Conservation (phyloP, 2,888 invertebrate genomes). For the Magallana nippona region DNA sequence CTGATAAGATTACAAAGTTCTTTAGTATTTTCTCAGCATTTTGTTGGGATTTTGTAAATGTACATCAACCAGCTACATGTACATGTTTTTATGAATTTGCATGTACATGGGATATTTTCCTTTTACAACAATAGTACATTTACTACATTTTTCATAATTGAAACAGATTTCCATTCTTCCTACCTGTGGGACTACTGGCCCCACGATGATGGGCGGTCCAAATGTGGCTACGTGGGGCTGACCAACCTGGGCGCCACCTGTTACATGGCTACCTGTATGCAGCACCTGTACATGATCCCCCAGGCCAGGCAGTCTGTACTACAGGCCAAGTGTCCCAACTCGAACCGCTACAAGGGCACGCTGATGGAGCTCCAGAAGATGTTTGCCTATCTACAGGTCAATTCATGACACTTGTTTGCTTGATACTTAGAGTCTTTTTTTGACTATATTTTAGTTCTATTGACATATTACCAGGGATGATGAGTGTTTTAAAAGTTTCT, state of each 20-base stretch:
- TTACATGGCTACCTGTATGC: slow-evolving; percentile 98
- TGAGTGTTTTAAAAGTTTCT: too few relatives aligned
- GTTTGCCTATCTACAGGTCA: slow-evolving; percentile 93
- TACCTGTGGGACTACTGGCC: slow-evolving; percentile 99
- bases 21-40: too few relatives aligned
- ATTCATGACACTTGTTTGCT: slow-evolving; percentile 41
- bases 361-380: slow-evolving; percentile 93
- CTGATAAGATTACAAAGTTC: too few relatives aligned
- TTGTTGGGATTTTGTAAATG: too few relatives aligned
- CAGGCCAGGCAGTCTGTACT: slow-evolving; percentile 92
- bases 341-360: slow-evolving; percentile 89
- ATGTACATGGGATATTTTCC: too few relatives aligned
- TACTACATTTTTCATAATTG: not conserved
- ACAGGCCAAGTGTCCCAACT: slow-evolving; percentile 84
- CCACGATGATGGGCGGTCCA: slow-evolving; percentile 94
- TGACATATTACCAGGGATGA: too few relatives aligned
- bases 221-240: slow-evolving; percentile 95
- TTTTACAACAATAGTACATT: too few relatives aligned
- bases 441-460: too few relatives aligned
- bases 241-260: slow-evolving; percentile 97
- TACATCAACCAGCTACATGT: too few relatives aligned
- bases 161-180: slow-evolving; percentile 84
- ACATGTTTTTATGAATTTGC: too few relatives aligned
- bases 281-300: slow-evolving; percentile 98
- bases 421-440: too few relatives aligned